Evolutionary conservation across 1,140 invertebrate species (phyloP).

Genomic region (Harlomillsia oculata): DNA sequence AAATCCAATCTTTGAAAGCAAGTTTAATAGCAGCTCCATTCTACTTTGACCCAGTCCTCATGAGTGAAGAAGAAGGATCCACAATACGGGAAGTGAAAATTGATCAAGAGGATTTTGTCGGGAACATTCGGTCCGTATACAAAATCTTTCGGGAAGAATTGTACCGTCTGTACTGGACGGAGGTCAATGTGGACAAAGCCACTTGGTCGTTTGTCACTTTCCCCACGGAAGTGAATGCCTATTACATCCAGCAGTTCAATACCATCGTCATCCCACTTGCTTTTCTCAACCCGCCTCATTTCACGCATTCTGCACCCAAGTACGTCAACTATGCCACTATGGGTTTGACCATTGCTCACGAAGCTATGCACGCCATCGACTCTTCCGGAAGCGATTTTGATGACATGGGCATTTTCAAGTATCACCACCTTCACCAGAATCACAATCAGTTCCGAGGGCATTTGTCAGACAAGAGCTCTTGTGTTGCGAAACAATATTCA

Average conservation of each 20-base stretch:
- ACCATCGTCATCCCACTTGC: slow-evolving; percentile 51
- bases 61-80: neutral
- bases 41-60: slow-evolving; percentile 6
- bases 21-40: slow-evolving; percentile 30
- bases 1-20: slow-evolving; percentile 28
- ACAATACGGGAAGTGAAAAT: slow-evolving; percentile 29
- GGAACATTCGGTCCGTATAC: slow-evolving; percentile 46
- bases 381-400: slow-evolving; percentile 37
- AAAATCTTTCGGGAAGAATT: slow-evolving; percentile 38
- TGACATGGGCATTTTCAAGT: slow-evolving; percentile 20
- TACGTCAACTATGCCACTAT: slow-evolving; percentile 45
- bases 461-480: slow-evolving; percentile 37
- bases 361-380: slow-evolving; percentile 48
- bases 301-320: slow-evolving; percentile 42
- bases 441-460: slow-evolving; percentile 12
- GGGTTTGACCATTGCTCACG: slow-evolving; percentile 47
- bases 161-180: slow-evolving; percentile 38
- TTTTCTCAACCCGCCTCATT: slow-evolving; percentile 54
- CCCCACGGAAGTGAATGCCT: slow-evolving; percentile 48
- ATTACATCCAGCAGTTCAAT: slow-evolving; percentile 54
- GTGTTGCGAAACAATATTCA: slow-evolving; percentile 51
- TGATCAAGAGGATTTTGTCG: slow-evolving; percentile 50
- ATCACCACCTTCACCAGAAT: too few relatives aligned
- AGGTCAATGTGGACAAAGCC: slow-evolving; percentile 35
- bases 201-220: slow-evolving; percentile 38